Evolutionary conservation across 2,797 vertebrate species (phyloP).

Genomic region (Hozukius guyotensis): DNA sequence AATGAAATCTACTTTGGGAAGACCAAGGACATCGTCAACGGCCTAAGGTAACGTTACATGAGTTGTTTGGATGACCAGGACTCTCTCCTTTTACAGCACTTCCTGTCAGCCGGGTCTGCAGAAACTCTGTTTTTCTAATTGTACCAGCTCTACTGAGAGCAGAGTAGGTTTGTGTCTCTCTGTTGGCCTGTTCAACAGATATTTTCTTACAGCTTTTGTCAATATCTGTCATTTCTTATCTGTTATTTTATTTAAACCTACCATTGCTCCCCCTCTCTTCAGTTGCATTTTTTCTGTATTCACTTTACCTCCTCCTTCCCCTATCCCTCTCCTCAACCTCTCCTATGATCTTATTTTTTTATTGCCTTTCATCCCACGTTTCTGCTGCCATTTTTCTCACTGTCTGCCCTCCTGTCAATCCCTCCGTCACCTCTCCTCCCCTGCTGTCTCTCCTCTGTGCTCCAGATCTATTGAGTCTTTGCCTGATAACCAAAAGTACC

Average conservation of each 20-base stretch:
- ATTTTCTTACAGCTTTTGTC: not conserved
- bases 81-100: conserved; percentile 15
- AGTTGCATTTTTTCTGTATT: not conserved
- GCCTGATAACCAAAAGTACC: conserved; percentile 99
- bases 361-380: not conserved
- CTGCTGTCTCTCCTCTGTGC: conserved; percentile 60
- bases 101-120: not conserved
- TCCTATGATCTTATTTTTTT: not conserved
- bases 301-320: not conserved
- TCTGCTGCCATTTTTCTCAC: conserved; percentile 16
- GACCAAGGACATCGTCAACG: conserved; percentile 99
- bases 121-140: not conserved
- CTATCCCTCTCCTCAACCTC: not conserved
- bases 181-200: not conserved
- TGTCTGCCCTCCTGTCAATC: conserved; percentile 11
- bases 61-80: not conserved
- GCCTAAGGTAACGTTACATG: conserved; percentile 88
- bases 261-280: not conserved
- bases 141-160: not conserved
- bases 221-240: conserved; percentile 10
- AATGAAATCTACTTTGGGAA: conserved; percentile 99
- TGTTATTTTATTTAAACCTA: conserved; percentile 1
- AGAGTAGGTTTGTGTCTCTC: not conserved
- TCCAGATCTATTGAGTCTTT: conserved; percentile 99
- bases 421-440: conserved; percentile 38